Conservation (phyloP, 2,888 invertebrate genomes). For the Hartigia nigra region DNA sequence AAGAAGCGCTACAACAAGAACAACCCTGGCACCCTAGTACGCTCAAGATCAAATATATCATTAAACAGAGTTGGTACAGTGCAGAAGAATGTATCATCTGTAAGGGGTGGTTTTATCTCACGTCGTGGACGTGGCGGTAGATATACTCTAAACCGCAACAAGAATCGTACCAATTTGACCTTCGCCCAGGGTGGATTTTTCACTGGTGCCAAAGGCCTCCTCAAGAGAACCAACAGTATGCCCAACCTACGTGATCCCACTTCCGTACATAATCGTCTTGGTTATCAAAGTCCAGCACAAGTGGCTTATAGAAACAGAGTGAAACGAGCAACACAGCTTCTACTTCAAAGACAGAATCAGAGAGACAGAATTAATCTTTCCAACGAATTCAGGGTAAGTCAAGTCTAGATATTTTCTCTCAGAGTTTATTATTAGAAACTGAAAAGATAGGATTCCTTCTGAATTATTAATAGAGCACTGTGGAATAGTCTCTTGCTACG, state of each 20-base stretch:
- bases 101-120: slow-evolving; percentile 40
- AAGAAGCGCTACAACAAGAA: slow-evolving; percentile 51
- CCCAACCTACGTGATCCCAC: slow-evolving; percentile 59
- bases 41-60: slow-evolving; percentile 50
- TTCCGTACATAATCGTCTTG: slow-evolving; percentile 60
- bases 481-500: neutral
- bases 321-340: slow-evolving; percentile 58
- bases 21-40: slow-evolving; percentile 33
- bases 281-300: slow-evolving; percentile 61
- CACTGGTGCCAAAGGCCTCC: slow-evolving; percentile 41
- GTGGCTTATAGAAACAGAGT: slow-evolving; percentile 61
- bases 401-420: neutral
- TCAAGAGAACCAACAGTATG: slow-evolving; percentile 57
- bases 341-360: slow-evolving; percentile 57
- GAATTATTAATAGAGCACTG: neutral
- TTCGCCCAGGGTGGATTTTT: slow-evolving; percentile 46
- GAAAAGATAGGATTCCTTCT: neutral
- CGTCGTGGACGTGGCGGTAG: slow-evolving; percentile 45
- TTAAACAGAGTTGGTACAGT: slow-evolving; percentile 38
- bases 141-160: slow-evolving; percentile 52
- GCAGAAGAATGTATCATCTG: slow-evolving; percentile 34
- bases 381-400: slow-evolving; percentile 54
- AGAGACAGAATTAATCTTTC: slow-evolving; percentile 48
- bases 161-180: slow-evolving; percentile 53
- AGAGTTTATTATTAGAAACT: neutral